Conservation (phyloP, 2,113 vertebrate species). For the Scolopax mira region DNA sequence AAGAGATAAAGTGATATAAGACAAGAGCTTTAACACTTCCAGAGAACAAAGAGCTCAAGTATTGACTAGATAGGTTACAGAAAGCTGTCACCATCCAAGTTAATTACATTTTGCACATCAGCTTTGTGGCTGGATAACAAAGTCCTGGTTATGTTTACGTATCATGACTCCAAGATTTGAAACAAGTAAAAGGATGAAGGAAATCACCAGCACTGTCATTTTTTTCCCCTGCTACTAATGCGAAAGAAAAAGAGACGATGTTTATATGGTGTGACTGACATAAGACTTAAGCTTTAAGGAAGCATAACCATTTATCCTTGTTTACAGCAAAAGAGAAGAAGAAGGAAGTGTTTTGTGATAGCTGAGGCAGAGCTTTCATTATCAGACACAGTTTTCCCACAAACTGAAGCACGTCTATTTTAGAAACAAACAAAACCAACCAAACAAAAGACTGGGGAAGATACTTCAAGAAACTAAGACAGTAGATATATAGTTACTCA, state of each 20-base stretch:
- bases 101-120: constrained; percentile 25
- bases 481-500: background rate
- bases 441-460: background rate
- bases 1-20: background rate
- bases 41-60: background rate
- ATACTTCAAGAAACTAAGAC: background rate
- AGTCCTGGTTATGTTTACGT: background rate
- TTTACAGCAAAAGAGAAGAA: constrained; percentile 18
- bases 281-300: background rate
- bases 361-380: constrained; percentile 1
- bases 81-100: background rate
- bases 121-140: background rate
- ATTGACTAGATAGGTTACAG: background rate
- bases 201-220: background rate
- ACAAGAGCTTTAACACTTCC: background rate
- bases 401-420: background rate
- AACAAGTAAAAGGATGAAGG: constrained; percentile 17
- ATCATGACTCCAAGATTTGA: background rate
- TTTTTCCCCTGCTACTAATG: background rate
- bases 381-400: background rate
- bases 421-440: background rate
- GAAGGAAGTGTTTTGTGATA: constrained; percentile 3
- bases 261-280: constrained; percentile 35
- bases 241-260: background rate
- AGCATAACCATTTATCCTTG: constrained; percentile 13